A percentile compares a stretch with the other conserved stretches of the same genome.
Evolutionary conservation across 2,888 invertebrate species (phyloP).

Genomic region (Idaea straminata): DNA sequence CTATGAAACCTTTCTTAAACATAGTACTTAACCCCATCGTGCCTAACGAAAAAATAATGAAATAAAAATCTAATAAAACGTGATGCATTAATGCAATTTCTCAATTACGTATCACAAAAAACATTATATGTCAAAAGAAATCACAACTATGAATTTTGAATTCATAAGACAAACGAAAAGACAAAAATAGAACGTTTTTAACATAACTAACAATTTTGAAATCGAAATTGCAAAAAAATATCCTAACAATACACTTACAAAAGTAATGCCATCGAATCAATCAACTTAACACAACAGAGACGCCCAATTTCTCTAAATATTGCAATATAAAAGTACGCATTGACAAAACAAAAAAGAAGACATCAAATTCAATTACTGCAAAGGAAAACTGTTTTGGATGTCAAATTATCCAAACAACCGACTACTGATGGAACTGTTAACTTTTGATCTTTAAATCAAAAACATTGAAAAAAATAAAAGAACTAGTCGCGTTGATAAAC

Average conservation of each 20-base stretch:
- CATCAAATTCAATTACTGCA: background rate
- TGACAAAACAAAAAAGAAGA: background rate
- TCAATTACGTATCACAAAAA: constrained; percentile 78
- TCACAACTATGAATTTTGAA: constrained; percentile 81
- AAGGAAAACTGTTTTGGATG: background rate
- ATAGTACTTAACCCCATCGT: constrained; percentile 47
- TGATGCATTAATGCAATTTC: constrained; percentile 76
- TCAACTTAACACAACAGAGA: constrained; percentile 28
- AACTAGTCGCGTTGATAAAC: background rate
- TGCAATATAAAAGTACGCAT: background rate
- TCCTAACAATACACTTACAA: constrained; percentile 56
- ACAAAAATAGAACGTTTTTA: constrained; percentile 68
- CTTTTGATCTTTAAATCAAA: background rate
- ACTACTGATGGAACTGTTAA: background rate
- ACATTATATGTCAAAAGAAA: constrained; percentile 80
- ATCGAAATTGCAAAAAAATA: constrained; percentile 43
- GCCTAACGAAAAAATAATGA: constrained; percentile 53
- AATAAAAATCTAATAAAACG: constrained; percentile 63
- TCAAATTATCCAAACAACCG: background rate
- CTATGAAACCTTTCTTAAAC: constrained; percentile 45
- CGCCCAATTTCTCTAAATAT: background rate
- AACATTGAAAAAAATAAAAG: background rate
- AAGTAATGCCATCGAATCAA: constrained; percentile 52
- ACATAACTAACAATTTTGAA: constrained; percentile 58
- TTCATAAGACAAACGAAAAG: constrained; percentile 71